Evolutionary conservation across 2,888 invertebrate species (phyloP), one percentile per base, ranked within the genome.

Genomic region (Amphiduros pacificus): DNA sequence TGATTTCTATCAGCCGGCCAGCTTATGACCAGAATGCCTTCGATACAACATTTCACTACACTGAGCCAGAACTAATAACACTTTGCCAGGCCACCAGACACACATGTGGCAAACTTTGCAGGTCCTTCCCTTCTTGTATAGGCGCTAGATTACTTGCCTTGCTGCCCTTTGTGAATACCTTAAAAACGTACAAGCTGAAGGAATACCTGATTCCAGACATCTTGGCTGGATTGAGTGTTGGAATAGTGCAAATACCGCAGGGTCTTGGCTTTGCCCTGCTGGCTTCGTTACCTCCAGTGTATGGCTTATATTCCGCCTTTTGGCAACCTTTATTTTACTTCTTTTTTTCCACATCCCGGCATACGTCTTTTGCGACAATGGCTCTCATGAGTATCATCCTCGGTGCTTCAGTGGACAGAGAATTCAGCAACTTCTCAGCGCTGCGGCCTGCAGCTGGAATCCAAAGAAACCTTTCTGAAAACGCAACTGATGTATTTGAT

Each of bases 281-380:
- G 57, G 83, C 84, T 2, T 79, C 79, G 2, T 71, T 85, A 17
- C 77, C 81, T 1, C 82, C 85, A 0, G 81, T 84, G 31, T 82
- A 78, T 66, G 87, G 87, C 5, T 81, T 87, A 41, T 93, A 93
- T 81, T 92, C 93, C 88, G 93, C 93, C 0, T 92, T 94, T 83
- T 93, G 94, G 83, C 93, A 94, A 0, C 91, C 92, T 0, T 84
- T 94, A 4, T 83, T 93, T 22, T 94, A 95, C 80, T 88, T 90
- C 65, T 79, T 93, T 61, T 88, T 94, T 71, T 93, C 93, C 50
- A 93, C 93, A 0, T 93, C 94, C 0, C 87, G 89, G 49, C 94
- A 95, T 77, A 88, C 91, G 41, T 94, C 94, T 2, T 90, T 93
- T 86, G 81, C 80, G 17, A 80, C 79, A 11, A 79, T 79, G 62